Percentiles rank a stretch among this genome's conserved stretches.
phyloP scores from a whole-genome alignment of 1,140 invertebrate species.

The Papilio polytes region DNA sequence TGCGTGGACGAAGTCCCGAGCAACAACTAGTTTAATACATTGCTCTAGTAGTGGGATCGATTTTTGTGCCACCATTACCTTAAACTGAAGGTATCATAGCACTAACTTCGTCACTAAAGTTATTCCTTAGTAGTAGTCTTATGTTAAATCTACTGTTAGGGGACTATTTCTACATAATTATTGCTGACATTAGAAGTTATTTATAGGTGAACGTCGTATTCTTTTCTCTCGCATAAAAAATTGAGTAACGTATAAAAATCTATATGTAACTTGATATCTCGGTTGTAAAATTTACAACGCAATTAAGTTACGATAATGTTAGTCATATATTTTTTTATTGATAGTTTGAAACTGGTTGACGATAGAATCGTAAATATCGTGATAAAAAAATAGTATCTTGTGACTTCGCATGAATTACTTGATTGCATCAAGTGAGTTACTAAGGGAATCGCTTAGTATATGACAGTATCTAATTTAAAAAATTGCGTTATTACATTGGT shows the following conservation, averaged over 20 bases:
- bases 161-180: too few species aligned
- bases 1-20: too few species aligned
- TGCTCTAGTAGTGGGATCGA: too few species aligned
- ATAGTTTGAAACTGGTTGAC: slow-evolving; percentile 4
- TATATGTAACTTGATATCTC: slow-evolving; percentile 12
- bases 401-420: not conserved
- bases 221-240: not conserved
- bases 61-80: too few species aligned
- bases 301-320: slow-evolving; percentile 9
- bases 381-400: not conserved
- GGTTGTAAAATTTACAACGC: slow-evolving; percentile 1
- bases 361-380: not conserved
- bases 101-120: too few species aligned
- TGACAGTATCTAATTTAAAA: too few species aligned
- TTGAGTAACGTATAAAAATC: not conserved
- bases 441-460: too few species aligned
- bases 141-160: too few species aligned
- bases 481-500: not conserved
- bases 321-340: slow-evolving; percentile 5
- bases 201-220: not conserved
- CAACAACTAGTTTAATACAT: too few species aligned
- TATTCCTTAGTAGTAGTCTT: too few species aligned
- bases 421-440: not conserved
- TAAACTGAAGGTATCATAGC: too few species aligned
- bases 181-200: not conserved